phyloP scores from a whole-genome alignment of 2,797 vertebrate genomes.

The Nannoperca obscura region DNA sequence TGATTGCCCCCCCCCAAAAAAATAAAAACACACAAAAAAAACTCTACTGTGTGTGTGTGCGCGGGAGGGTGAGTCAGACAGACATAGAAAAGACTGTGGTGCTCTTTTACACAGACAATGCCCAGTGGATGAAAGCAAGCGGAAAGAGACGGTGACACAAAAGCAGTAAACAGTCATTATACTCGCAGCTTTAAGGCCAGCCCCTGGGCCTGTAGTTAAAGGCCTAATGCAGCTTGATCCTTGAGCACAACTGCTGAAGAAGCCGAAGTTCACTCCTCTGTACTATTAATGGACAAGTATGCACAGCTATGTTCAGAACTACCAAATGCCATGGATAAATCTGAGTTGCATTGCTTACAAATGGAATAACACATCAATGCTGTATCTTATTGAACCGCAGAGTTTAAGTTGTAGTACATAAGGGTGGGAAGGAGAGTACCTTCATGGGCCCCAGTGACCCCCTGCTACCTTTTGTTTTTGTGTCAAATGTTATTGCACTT shows the following conservation, averaged over 20 bases:
- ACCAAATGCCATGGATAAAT: slow-evolving; percentile 57
- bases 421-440: slow-evolving; percentile 18
- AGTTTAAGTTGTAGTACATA: slow-evolving; percentile 14
- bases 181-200: slow-evolving; percentile 56
- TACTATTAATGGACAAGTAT: slow-evolving; percentile 67
- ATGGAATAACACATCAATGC: slow-evolving; percentile 16
- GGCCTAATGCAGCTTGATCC: slow-evolving; percentile 57
- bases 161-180: slow-evolving; percentile 81
- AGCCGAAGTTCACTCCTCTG: slow-evolving; percentile 53
- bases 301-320: slow-evolving; percentile 50
- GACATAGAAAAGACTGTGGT: slow-evolving; percentile 72
- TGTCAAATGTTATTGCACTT: slow-evolving; percentile 77
- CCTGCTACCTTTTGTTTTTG: slow-evolving; percentile 76
- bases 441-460: slow-evolving; percentile 38
- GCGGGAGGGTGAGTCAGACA: slow-evolving; percentile 66
- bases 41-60: slow-evolving; percentile 46
- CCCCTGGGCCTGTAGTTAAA: slow-evolving; percentile 57
- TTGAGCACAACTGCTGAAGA: slow-evolving; percentile 60
- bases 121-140: slow-evolving; percentile 70
- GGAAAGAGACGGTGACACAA: slow-evolving; percentile 72
- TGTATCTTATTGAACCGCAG: slow-evolving; percentile 3
- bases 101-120: slow-evolving; percentile 78
- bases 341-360: slow-evolving; percentile 37
- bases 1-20: slow-evolving; percentile 76
- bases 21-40: too few species aligned